A percentile compares a stretch with the other conserved stretches of the same genome.
Evolutionary conservation across 2,797 vertebrate genomes (phyloP).

Genomic region (Enteromius paludinosus): DNA sequence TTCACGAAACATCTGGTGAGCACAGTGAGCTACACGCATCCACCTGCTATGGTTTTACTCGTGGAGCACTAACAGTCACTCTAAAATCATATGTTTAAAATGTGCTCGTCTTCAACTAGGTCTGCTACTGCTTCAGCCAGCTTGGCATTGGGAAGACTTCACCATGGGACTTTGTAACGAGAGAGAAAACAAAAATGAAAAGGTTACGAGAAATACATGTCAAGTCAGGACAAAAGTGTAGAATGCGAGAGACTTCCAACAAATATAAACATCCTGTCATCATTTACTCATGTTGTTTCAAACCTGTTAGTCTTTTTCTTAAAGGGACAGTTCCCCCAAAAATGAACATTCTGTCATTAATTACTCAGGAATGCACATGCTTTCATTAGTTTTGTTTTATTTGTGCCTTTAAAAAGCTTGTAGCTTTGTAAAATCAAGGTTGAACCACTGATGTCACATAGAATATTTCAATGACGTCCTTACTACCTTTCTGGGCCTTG

Average conservation of each 20-base stretch:
- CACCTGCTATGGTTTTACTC: conserved; percentile 8
- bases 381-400: background rate
- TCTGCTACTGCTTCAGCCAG: background rate
- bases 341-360: background rate
- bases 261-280: background rate
- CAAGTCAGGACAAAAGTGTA: background rate
- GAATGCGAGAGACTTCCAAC: background rate
- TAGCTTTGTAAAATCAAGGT: background rate
- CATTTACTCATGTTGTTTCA: background rate
- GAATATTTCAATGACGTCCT: background rate
- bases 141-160: background rate
- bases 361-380: background rate
- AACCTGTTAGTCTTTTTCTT: background rate
- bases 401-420: background rate
- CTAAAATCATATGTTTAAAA: background rate
- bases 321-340: background rate
- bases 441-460: background rate
- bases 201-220: background rate
- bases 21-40: conserved; percentile 13
- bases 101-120: background rate
- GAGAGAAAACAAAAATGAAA: background rate
- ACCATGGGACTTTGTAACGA: background rate
- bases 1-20: conserved; percentile 22
- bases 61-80: background rate
- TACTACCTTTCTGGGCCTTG: background rate